Evolutionary conservation across 2,797 vertebrate genomes (phyloP).

Genomic region (Microctenopoma steveboyesi): DNA sequence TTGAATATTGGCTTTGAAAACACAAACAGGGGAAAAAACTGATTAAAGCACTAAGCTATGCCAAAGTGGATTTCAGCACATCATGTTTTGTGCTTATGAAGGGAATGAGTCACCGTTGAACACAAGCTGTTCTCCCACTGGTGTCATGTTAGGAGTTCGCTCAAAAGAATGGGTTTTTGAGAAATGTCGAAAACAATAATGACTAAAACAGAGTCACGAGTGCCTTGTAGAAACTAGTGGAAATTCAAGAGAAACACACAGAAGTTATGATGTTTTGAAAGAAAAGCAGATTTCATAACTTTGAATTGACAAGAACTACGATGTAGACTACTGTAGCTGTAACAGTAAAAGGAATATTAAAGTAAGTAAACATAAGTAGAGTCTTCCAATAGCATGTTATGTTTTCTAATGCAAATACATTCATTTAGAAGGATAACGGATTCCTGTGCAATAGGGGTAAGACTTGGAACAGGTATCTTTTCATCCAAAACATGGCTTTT

Average conservation of each 20-base stretch:
- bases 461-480: no score
- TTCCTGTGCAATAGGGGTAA: no score
- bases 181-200: constrained; percentile 33
- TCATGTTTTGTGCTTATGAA: constrained; percentile 61
- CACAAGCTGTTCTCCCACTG: constrained; percentile 68
- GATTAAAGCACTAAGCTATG: constrained; percentile 44
- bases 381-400: no score
- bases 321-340: no score
- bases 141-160: constrained; percentile 44
- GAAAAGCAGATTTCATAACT: no score
- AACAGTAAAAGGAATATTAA: no score
- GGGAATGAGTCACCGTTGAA: constrained; percentile 70
- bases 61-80: constrained; percentile 51
- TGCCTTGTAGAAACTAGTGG: constrained; percentile 8
- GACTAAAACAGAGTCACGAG: constrained; percentile 31
- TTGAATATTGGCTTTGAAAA: constrained; percentile 46
- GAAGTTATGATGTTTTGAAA: no score
- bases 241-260: not conserved
- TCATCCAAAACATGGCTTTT: no score
- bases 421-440: no score
- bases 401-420: no score
- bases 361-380: no score
- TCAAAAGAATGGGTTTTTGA: constrained; percentile 25
- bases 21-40: constrained; percentile 12
- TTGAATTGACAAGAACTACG: no score